Conservation (phyloP, 2,888 invertebrate genomes). For the Nudaria mundana region DNA sequence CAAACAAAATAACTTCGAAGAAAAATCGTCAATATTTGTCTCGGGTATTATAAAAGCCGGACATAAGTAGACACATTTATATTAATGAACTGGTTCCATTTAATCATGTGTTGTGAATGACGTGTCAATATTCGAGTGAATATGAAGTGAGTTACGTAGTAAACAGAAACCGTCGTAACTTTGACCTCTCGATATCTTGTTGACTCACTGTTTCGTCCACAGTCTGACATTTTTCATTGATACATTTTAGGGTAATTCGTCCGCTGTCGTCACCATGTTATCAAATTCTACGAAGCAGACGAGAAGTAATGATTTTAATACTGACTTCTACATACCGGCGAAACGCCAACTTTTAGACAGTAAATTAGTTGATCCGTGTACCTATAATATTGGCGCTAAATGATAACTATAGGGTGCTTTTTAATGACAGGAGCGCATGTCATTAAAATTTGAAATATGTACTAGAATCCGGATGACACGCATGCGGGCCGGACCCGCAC, state of each 20-base stretch:
- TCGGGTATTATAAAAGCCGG: constrained; percentile 34
- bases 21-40: constrained; percentile 47
- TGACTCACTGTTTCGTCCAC: constrained; percentile 5
- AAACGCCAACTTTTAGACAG: neutral
- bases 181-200: constrained; percentile 12
- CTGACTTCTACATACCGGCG: too few species aligned
- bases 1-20: constrained; percentile 37
- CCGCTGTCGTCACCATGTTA: neutral
- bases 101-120: constrained; percentile 38
- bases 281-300: neutral
- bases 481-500: too few species aligned
- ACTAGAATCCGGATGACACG: too few species aligned
- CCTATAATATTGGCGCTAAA: too few species aligned
- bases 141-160: constrained; percentile 26
- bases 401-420: too few species aligned
- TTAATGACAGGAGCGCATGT: too few species aligned
- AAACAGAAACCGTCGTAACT: constrained; percentile 14
- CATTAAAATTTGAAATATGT: too few species aligned
- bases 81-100: constrained; percentile 39
- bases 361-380: too few species aligned
- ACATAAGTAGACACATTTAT: constrained; percentile 44
- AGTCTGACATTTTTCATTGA: neutral
- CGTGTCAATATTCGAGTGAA: constrained; percentile 28
- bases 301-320: too few species aligned
- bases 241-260: neutral